phyloP scores from a whole-genome alignment of 2,113 vertebrate genomes.

The Girardinichthys multiradiatus region DNA sequence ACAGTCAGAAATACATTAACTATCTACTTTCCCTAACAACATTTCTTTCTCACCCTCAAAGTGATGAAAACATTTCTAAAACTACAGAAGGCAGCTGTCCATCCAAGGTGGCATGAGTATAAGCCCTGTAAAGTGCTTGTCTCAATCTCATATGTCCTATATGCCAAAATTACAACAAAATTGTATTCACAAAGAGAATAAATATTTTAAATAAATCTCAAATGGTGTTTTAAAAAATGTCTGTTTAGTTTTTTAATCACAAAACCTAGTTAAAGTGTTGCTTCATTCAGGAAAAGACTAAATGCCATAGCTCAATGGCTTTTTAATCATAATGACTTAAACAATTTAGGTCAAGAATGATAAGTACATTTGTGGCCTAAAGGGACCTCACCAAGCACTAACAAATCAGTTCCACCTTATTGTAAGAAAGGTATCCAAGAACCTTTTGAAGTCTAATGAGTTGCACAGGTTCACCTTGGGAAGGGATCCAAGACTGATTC shows the following conservation, averaged over 20 bases:
- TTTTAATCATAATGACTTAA: constrained; percentile 42
- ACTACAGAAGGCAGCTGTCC: not conserved
- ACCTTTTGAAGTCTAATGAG: constrained; percentile 52
- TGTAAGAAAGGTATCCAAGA: constrained; percentile 34
- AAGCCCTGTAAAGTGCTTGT: too few species aligned
- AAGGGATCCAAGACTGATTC: constrained; percentile 35
- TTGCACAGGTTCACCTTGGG: constrained; percentile 50
- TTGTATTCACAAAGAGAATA: too few species aligned
- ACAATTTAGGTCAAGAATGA: constrained; percentile 41
- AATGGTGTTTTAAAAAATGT: too few species aligned
- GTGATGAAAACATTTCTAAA: not conserved
- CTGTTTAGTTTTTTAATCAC: too few species aligned
- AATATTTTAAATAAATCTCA: too few species aligned
- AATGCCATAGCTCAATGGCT: constrained; percentile 12
- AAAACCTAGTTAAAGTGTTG: constrained; percentile 22
- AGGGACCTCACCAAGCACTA: constrained; percentile 26
- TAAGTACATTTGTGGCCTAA: constrained; percentile 29
- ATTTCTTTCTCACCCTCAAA: not conserved
- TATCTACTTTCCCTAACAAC: not conserved
- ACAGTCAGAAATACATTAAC: not conserved
- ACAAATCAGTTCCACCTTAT: constrained; percentile 60
- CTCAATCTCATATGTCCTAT: too few species aligned
- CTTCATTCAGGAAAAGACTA: constrained; percentile 11
- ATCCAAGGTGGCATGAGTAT: too few species aligned
- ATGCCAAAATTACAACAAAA: too few species aligned